Conservation (phyloP, 2,797 vertebrate species). For the Bradypodion pumilum region DNA sequence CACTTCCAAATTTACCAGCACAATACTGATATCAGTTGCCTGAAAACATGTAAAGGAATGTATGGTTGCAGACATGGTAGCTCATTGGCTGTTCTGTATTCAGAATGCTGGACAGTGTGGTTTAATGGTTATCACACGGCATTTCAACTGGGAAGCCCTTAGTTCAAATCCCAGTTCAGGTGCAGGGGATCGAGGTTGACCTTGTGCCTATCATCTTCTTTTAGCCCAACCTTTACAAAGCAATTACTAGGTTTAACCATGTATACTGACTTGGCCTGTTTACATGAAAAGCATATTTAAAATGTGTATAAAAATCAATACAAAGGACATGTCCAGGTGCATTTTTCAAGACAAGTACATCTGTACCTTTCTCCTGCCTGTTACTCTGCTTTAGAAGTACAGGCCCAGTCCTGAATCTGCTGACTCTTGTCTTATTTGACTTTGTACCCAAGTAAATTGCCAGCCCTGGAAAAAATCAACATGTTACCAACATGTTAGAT, state of each 20-base stretch:
- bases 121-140: background rate
- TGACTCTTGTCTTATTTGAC: slow-evolving; percentile 10
- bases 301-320: background rate
- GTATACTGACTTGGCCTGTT: background rate
- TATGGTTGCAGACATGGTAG: too few species aligned
- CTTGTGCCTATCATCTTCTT: background rate
- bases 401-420: slow-evolving; percentile 12
- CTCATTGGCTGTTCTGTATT: too few species aligned
- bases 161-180: background rate
- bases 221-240: background rate
- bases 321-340: background rate
- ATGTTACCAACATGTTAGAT: slow-evolving; percentile 14
- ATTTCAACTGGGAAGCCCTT: background rate
- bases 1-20: too few species aligned
- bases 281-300: background rate
- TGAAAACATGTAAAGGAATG: too few species aligned
- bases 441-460: background rate
- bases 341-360: background rate
- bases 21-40: too few species aligned
- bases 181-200: background rate
- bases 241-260: background rate
- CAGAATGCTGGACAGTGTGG: background rate
- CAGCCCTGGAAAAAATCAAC: background rate
- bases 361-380: background rate
- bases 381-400: background rate